Percentiles rank a stretch among this genome's conserved stretches.
These are phyloP conservation scores for Cheilosia urbana DNA, from an alignment of 2,888 invertebrate species.

Conservation along the genomic window DNA sequence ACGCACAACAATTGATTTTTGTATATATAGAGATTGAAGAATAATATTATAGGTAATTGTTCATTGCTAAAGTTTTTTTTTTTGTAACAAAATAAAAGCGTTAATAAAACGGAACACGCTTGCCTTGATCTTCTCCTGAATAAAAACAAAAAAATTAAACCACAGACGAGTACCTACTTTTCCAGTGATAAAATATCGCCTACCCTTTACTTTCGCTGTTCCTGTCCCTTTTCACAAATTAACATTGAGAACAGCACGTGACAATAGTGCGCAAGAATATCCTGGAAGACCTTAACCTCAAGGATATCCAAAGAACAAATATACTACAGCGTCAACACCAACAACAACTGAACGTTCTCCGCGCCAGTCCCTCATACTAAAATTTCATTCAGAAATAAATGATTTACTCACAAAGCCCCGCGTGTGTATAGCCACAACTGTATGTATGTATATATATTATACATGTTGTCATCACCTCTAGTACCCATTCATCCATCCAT, in stretches of 20 bases:
- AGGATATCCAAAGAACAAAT: constrained; percentile 64
- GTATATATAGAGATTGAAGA: too few relatives aligned
- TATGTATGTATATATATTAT: constrained; percentile 13
- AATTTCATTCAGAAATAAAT: constrained; percentile 76
- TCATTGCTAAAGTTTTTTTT: too few relatives aligned
- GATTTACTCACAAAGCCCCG: constrained; percentile 68
- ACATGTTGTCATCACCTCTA: constrained; percentile 51
- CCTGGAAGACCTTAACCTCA: constrained; percentile 73
- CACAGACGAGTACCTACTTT: not conserved
- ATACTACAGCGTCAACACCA: constrained; percentile 57
- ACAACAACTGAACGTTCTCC: constrained; percentile 58
- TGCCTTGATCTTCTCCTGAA: too few relatives aligned
- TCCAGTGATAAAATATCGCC: constrained; percentile 13
- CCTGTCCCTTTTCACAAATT: constrained; percentile 25
- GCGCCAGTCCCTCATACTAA: constrained; percentile 62
- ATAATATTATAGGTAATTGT: too few relatives aligned
- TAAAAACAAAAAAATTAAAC: not conserved
- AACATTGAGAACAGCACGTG: constrained; percentile 59
- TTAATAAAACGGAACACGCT: too few relatives aligned
- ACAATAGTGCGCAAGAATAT: constrained; percentile 73
- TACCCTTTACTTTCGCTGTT: constrained; percentile 35
- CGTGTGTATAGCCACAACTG: constrained; percentile 36
- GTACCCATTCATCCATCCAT: constrained; percentile 74
- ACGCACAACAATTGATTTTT: too few relatives aligned
- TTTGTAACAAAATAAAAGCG: too few relatives aligned